Evolutionary conservation across 2,797 vertebrate species (phyloP), one percentile per base, ranked within the genome.

Genomic region (Rachycentron canadum): DNA sequence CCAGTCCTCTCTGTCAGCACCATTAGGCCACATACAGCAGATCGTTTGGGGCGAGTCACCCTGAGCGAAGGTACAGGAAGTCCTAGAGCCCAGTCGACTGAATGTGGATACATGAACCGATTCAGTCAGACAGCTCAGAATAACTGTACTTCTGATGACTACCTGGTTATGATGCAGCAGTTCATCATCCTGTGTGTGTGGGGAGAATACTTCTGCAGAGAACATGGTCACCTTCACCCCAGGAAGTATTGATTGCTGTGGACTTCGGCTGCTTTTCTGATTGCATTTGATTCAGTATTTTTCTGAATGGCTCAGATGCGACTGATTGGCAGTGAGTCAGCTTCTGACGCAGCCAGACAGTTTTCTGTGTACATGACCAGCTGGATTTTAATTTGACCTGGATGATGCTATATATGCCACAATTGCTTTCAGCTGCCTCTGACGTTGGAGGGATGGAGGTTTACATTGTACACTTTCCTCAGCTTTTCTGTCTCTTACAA

Each of bases 31-130:
- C 10, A 56, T 19, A 55, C 59, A 57, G 70, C n/a, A 32, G 32
- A 10, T 52, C 13, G 70, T 47, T 30, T n/a, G 70, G 21, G 50
- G 41, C 50, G 79, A 83, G 65, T 89, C 83, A 83, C 73, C 68
- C 67, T 69, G 64, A 78, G 73, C 16, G 0, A 23, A 28, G 36
- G 52, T 3, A 45, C 55, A 61, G 76, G 69, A 86, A 83, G 88
- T 78, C 79, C 79, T 86, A 74, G 76, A 74, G 69, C 28, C 25
- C 3, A 3, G 67, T 74, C 25, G 45, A 77, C 76, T 77, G 61
- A 57, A 50, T 66, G 26, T 17, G 34, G 63, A 74, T 21, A 41
- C 38, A 11, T 47, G 69, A 73, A 26, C 62, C 58, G 30, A 69
- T 71, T 28, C n/a, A 34, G 9, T 56, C 63, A 26, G 60, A 58